phyloP scores from a whole-genome alignment of 2,888 invertebrate species.

The Cerceris ruficornis region DNA sequence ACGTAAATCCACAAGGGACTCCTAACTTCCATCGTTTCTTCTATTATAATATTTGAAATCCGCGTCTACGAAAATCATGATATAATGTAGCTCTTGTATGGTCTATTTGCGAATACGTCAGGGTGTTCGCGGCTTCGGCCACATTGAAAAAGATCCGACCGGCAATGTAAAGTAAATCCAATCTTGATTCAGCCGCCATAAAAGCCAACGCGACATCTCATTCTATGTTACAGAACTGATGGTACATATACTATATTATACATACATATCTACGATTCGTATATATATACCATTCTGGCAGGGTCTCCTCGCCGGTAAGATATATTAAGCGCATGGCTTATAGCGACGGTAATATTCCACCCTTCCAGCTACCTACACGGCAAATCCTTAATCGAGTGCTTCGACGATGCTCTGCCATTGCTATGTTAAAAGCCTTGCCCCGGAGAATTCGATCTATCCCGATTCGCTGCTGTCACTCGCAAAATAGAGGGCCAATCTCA shows the following conservation, averaged over 20 bases:
- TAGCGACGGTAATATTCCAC: constrained; percentile 55
- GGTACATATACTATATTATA: constrained; percentile 56
- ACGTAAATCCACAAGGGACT: too few species aligned
- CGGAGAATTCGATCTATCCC: constrained; percentile 38
- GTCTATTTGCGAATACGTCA: background rate
- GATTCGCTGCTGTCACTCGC: constrained; percentile 35
- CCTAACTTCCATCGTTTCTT: too few species aligned
- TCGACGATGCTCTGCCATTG: constrained; percentile 49
- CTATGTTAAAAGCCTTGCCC: constrained; percentile 44
- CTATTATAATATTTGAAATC: too few species aligned
- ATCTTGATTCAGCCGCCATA: constrained; percentile 78
- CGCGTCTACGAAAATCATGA: too few species aligned
- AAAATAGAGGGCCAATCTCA: constrained; percentile 31
- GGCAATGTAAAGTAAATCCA: constrained; percentile 76
- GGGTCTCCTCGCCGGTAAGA: constrained; percentile 35
- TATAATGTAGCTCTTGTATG: too few species aligned
- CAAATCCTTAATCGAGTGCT: constrained; percentile 65
- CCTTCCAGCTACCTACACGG: constrained; percentile 21
- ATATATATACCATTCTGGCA: constrained; percentile 17
- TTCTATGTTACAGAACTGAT: constrained; percentile 73
- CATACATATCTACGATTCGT: constrained; percentile 28
- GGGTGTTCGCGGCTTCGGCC: constrained; percentile 17
- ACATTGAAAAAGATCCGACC: constrained; percentile 63
- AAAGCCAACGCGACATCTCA: constrained; percentile 76
- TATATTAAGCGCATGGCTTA: constrained; percentile 60